phyloP scores from a whole-genome alignment of 92 coral and sea anemone species.

The Phenganax subtilis region DNA sequence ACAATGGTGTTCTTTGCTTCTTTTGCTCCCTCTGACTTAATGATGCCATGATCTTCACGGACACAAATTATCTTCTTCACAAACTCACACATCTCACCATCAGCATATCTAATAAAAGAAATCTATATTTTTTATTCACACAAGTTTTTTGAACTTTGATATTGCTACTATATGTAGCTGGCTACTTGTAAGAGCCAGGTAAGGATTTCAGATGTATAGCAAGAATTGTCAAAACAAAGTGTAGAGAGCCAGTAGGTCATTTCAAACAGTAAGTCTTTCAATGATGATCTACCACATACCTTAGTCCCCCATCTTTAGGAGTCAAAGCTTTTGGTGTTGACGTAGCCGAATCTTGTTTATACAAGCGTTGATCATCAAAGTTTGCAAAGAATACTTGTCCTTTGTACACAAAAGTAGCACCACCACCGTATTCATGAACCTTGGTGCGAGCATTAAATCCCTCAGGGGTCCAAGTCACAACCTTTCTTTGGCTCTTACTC shows the following conservation, averaged over 20 bases:
- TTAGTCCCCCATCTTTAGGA: constrained; percentile 71
- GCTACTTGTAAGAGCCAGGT: no score
- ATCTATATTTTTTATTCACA: no score
- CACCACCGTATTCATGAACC: constrained; percentile 97
- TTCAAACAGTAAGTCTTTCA: background rate
- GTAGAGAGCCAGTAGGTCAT: no score
- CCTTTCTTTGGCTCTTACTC: constrained; percentile 47
- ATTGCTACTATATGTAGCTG: no score
- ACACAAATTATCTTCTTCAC: constrained; percentile 71
- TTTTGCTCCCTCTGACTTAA: constrained; percentile 48
- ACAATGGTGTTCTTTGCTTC: constrained; percentile 81
- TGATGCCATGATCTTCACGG: constrained; percentile 83
- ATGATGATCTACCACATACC: constrained; percentile 13
- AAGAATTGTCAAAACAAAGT: no score
- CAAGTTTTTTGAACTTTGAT: no score
- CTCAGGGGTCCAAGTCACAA: constrained; percentile 61
- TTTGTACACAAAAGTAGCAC: constrained; percentile 76
- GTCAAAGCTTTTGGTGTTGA: constrained; percentile 52
- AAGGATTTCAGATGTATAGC: no score
- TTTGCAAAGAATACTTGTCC: constrained; percentile 82
- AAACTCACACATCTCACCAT: constrained; percentile 55
- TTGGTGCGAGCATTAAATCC: constrained; percentile 73
- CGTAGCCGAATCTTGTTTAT: constrained; percentile 57
- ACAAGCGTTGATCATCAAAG: constrained; percentile 80
- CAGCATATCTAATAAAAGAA: constrained; percentile 57